Percentiles rank a stretch among this genome's conserved stretches.
phyloP scores from a whole-genome alignment of 2,888 invertebrate genomes.

The Pycnomerus fuliginosus region DNA sequence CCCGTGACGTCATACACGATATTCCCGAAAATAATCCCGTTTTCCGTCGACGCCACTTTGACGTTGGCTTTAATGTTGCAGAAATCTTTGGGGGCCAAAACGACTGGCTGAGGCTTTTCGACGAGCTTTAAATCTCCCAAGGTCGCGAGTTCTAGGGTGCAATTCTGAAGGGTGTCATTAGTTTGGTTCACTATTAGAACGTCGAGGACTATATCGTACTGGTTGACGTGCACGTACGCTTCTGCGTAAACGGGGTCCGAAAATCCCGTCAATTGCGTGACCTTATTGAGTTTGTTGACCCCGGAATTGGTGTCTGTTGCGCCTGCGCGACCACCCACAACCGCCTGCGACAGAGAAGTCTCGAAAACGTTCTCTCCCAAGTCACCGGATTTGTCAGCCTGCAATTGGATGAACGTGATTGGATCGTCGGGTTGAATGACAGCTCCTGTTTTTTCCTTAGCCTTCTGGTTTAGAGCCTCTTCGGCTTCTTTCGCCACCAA shows the following conservation, averaged over 20 bases:
- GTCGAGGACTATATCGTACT: conserved; percentile 97
- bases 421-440: conserved; percentile 84
- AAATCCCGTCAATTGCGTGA: conserved; percentile 95
- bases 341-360: conserved; percentile 84
- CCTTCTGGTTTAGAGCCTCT: conserved; percentile 61
- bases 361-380: conserved; percentile 86
- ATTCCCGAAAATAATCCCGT: conserved; percentile 99
- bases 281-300: conserved; percentile 67
- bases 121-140: conserved; percentile 97
- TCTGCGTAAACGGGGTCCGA: conserved; percentile 99
- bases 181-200: conserved; percentile 99
- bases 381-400: conserved; percentile 57
- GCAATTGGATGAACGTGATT: conserved; percentile 78
- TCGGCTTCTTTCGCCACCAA: conserved; percentile 75
- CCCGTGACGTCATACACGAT: conserved; percentile 97
- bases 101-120: conserved; percentile 94
- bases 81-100: conserved; percentile 95
- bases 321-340: conserved; percentile 63
- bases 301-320: conserved; percentile 57
- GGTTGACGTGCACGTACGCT: conserved; percentile 98
- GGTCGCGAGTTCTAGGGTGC: conserved; percentile 96
- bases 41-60: conserved; percentile 99
- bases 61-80: conserved; percentile 98
- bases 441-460: conserved; percentile 67
- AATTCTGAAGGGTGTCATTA: conserved; percentile 95